A percentile compares a stretch with the other conserved stretches of the same genome.
Conservation (phyloP, 1,140 invertebrate species). For the Zaprionus ornatus region DNA sequence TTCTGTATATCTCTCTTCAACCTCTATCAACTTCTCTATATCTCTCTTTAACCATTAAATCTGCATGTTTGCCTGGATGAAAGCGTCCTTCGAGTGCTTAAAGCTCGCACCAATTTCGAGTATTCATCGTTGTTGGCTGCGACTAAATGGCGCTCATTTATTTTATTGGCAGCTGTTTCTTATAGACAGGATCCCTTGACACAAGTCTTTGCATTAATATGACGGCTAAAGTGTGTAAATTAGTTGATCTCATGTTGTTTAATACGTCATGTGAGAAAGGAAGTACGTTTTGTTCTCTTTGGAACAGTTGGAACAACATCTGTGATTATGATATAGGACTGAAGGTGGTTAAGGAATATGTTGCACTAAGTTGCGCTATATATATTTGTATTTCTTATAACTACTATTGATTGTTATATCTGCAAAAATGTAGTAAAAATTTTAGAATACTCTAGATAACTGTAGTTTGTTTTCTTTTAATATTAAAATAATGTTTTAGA, state of each 20-base stretch:
- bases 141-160: constrained; percentile 72
- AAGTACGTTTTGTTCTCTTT: constrained; percentile 42
- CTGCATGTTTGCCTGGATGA: not conserved
- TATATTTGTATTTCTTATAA: too few species aligned
- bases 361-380: too few species aligned
- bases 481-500: too few species aligned
- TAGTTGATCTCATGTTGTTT: constrained; percentile 71
- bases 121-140: constrained; percentile 61
- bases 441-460: too few species aligned
- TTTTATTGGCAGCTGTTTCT: constrained; percentile 73
- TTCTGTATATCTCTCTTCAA: not conserved
- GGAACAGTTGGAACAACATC: not conserved
- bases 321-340: too few species aligned
- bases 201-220: constrained; percentile 41
- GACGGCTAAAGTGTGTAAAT: constrained; percentile 69
- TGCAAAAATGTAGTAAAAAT: too few species aligned
- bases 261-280: constrained; percentile 55
- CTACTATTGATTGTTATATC: too few species aligned
- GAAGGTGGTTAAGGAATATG: too few species aligned
- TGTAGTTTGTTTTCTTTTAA: too few species aligned
- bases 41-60: not conserved
- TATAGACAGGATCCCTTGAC: not conserved
- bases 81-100: not conserved
- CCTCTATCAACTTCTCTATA: too few species aligned
- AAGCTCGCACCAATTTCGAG: constrained; percentile 48